These are phyloP conservation scores for Drosophila atripex DNA, from an alignment of 2,888 invertebrate genomes.

Conservation along the genomic window DNA sequence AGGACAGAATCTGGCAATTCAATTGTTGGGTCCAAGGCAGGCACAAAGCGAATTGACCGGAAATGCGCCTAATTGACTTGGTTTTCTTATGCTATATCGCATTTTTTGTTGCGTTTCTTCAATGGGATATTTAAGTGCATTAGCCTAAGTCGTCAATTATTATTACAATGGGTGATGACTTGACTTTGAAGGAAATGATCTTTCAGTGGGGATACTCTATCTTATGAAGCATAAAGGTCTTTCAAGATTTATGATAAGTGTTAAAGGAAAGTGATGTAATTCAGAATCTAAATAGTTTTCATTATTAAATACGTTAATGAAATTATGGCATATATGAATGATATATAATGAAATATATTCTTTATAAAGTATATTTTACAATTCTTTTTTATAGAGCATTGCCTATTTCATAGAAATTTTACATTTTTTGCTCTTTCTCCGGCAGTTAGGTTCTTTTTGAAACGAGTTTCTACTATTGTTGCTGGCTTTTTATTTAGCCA, in stretches of 20 bases:
- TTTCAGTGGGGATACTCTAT: constrained; percentile 19
- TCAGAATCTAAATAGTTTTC: not conserved
- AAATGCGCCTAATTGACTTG: constrained; percentile 67
- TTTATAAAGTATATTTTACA: no score
- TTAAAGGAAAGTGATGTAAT: not conserved
- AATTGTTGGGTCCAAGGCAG: constrained; percentile 33
- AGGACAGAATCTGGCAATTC: constrained; percentile 19
- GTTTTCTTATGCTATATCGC: constrained; percentile 37
- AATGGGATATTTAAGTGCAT: constrained; percentile 51
- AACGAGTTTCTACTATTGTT: constrained; percentile 63
- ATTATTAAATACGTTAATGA: not conserved
- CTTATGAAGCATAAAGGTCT: not conserved
- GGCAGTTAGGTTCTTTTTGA: constrained; percentile 27
- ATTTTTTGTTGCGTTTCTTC: not conserved
- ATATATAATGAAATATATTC: no score
- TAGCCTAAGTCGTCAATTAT: constrained; percentile 50
- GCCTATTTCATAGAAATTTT: not conserved
- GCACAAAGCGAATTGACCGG: constrained; percentile 35
- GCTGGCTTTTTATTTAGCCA: constrained; percentile 72
- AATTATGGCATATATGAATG: no score
- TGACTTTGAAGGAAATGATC: constrained; percentile 14
- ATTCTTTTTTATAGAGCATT: constrained; percentile 15
- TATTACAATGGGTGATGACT: constrained; percentile 31
- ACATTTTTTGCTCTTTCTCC: constrained; percentile 5
- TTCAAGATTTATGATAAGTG: not conserved